Evolutionary conservation across 1,140 invertebrate species (phyloP), one percentile per base, ranked within the genome.

Genomic region (Zaprionus tsacasi): DNA sequence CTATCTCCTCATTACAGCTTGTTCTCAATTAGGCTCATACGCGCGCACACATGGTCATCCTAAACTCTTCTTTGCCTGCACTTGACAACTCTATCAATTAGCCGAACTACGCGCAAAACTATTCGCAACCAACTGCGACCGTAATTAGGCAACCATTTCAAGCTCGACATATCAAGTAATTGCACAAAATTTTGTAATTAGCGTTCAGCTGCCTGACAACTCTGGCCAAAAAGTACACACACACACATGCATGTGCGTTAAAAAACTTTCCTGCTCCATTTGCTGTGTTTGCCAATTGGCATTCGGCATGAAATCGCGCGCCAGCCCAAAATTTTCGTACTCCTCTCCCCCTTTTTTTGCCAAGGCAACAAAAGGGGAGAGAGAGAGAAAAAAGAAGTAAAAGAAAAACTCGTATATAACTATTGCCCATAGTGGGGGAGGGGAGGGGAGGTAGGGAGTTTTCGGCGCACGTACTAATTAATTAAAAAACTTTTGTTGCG

Each of bases 401-500:
- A 36, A 36, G 12, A 13, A 36, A 65, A 57, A 48, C 33, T 57
- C 71, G 38, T 45, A 48, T 52, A 69, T 70, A 74, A 73, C 67
- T 76, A 77, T 81, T 38, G 65, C 67, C 10, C 48, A 43, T 25
- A 25, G n/a, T 2, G 27, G 1, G n/a, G 55, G 27, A 11, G 12
- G 0, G 13, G 33, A 8, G 3, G 15, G 30, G 25, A 15, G n/a
- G 15, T 3, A 15, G 60, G 48, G 13, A 27, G 15, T 50, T 50
- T 4, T 10, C 15, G 5, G 64, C 27, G 43, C 75, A 81, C 79
- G 82, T 87, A 86, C 79, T 87, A 87, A 87, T 87, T 87, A 87
- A 87, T 87, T 87, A 89, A 88, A 87, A 87, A 87, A 83, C 61
- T 87, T 87, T 87, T 54, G 71, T 76, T 66, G 73, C 68, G 15